These are phyloP conservation scores for Psettodes erumei DNA, from an alignment of 2,113 vertebrate genomes.

Conservation along the genomic window DNA sequence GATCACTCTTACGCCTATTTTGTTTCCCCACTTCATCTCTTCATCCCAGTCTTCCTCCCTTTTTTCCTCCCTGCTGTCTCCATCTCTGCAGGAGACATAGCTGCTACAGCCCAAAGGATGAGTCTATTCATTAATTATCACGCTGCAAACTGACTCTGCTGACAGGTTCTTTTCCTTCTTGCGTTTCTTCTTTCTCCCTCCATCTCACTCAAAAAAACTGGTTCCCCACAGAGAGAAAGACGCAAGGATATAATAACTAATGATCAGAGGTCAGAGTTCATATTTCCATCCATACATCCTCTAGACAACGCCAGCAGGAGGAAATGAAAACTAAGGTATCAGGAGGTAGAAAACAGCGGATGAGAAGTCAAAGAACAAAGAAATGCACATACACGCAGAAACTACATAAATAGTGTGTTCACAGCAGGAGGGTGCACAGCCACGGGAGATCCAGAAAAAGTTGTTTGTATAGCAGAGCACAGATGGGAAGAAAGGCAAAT, in stretches of 20 bases:
- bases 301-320: conserved; percentile 22
- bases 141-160: conserved; percentile 46
- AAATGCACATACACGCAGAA: conserved; percentile 11
- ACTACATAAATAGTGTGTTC: conserved; percentile 46
- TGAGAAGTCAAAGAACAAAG: conserved; percentile 50
- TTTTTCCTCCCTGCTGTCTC: conserved; percentile 38
- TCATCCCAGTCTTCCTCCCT: conserved; percentile 22
- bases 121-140: conserved; percentile 61
- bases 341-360: conserved; percentile 26
- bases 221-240: conserved; percentile 39
- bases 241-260: conserved; percentile 47
- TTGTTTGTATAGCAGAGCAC: conserved; percentile 17
- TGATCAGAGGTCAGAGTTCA: conserved; percentile 33
- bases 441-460: conserved; percentile 37
- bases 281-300: conserved; percentile 14
- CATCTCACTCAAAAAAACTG: conserved; percentile 29
- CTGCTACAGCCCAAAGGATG: conserved; percentile 43
- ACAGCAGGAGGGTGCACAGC: conserved; percentile 39
- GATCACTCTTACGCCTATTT: conserved; percentile 25
- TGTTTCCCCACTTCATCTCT: conserved; percentile 32
- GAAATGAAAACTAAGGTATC: conserved; percentile 40
- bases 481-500: neutral
- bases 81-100: conserved; percentile 40
- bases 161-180: conserved; percentile 34
- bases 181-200: conserved; percentile 13